Percentiles rank a stretch among this genome's conserved stretches.
These are phyloP conservation scores for Eupithecia subumbrata DNA, from an alignment of 2,888 invertebrate species.

Conservation along the genomic window DNA sequence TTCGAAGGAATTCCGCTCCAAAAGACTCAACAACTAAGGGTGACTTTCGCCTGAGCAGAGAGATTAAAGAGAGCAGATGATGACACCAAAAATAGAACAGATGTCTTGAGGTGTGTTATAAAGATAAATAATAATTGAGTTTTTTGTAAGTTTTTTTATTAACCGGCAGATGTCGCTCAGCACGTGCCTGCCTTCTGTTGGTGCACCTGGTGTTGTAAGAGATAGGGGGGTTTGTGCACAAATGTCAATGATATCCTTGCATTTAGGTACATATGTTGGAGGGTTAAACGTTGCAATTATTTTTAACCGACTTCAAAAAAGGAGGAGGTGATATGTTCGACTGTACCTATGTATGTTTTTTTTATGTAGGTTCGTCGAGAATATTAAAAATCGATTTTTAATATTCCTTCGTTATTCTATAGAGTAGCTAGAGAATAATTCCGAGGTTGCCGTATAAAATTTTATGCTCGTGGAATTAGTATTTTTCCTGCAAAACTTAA, in stretches of 20 bases:
- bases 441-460: no score
- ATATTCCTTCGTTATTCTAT: no score
- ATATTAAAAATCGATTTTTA: no score
- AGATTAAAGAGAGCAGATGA: conserved; percentile 54
- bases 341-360: no score
- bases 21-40: conserved; percentile 14
- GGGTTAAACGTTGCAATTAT: conserved; percentile 7
- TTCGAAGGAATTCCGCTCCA: conserved; percentile 5
- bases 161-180: conserved; percentile 71
- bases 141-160: conserved; percentile 63
- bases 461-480: no score
- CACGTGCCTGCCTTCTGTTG: conserved; percentile 71
- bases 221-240: conserved; percentile 57
- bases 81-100: conserved; percentile 62
- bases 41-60: conserved; percentile 22
- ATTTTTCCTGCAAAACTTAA: no score
- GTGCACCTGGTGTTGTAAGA: conserved; percentile 72
- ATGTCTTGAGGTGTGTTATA: conserved; percentile 66
- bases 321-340: no score
- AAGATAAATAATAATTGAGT: conserved; percentile 65
- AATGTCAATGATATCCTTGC: conserved; percentile 50
- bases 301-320: not conserved
- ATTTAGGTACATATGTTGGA: conserved; percentile 26
- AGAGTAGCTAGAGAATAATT: no score
- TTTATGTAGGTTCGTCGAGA: no score